A percentile compares a stretch with the other conserved stretches of the same genome.
Evolutionary conservation across 2,797 vertebrate genomes (phyloP).

Genomic region (Chaenodraco wilsoni): DNA sequence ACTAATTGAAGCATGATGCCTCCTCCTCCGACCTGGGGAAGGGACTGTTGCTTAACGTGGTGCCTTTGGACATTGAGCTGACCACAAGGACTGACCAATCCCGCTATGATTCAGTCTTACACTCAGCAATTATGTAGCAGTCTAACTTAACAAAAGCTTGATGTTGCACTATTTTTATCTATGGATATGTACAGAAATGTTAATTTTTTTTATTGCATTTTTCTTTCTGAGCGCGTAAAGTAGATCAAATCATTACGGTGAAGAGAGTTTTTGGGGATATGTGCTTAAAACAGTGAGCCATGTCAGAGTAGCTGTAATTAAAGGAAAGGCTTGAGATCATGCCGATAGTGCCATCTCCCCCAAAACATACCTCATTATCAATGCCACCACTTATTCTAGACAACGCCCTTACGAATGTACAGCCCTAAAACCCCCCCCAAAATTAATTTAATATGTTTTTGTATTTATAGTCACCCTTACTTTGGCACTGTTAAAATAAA

Average conservation of each 20-base stretch:
- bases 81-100: constrained; percentile 67
- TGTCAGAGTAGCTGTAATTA: constrained; percentile 41
- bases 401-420: constrained; percentile 6
- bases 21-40: constrained; percentile 63
- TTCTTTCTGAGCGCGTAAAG: constrained; percentile 46
- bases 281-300: constrained; percentile 39
- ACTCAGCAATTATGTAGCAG: constrained; percentile 87
- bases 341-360: constrained; percentile 15
- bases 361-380: constrained; percentile 33
- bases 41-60: constrained; percentile 73
- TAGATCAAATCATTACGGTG: constrained; percentile 54
- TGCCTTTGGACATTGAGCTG: constrained; percentile 81
- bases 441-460: constrained; percentile 5
- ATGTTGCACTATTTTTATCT: constrained; percentile 87
- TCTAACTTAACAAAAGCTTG: constrained; percentile 83
- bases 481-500: constrained; percentile 43
- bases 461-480: constrained; percentile 34
- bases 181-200: constrained; percentile 66
- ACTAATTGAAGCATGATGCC: constrained; percentile 63
- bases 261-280: constrained; percentile 45
- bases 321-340: constrained; percentile 54
- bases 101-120: constrained; percentile 70
- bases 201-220: constrained; percentile 38
- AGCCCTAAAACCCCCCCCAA: constrained; percentile 27
- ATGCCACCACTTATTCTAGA: constrained; percentile 35